These are phyloP conservation scores for Leptothorax acervorum DNA, from an alignment of 2,888 invertebrate genomes.

Conservation along the genomic window DNA sequence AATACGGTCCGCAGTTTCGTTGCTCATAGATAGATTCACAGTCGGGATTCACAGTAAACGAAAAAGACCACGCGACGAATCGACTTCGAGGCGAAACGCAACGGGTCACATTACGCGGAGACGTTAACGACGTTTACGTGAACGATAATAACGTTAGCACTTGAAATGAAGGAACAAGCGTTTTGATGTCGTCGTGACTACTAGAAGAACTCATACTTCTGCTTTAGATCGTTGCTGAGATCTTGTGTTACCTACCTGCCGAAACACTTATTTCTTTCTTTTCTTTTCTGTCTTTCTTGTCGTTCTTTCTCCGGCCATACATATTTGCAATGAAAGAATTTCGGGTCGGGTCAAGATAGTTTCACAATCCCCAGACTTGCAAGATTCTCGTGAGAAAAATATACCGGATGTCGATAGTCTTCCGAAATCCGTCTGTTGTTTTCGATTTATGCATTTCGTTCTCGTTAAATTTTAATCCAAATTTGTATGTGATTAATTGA, in stretches of 20 bases:
- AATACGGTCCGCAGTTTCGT: conserved; percentile 9
- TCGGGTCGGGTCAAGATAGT: conserved; percentile 59
- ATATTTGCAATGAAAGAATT: conserved; percentile 46
- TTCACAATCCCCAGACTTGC: conserved; percentile 10
- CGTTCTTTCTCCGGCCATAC: conserved; percentile 17
- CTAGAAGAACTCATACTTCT: conserved; percentile 73
- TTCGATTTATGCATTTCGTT: background rate
- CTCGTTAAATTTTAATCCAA: background rate
- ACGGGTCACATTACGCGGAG: conserved; percentile 9
- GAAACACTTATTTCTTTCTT: conserved; percentile 33
- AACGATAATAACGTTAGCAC: conserved; percentile 51
- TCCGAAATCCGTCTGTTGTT: conserved; percentile 21
- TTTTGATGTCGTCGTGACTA: conserved; percentile 72
- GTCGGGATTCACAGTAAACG: background rate
- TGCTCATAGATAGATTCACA: conserved; percentile 15
- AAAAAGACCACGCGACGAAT: background rate
- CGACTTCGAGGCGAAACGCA: conserved; percentile 1
- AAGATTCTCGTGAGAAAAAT: conserved; percentile 23
- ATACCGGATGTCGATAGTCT: conserved; percentile 3
- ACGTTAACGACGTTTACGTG: background rate
- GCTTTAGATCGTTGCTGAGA: conserved; percentile 69
- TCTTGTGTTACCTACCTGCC: conserved; percentile 79
- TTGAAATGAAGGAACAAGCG: conserved; percentile 72
- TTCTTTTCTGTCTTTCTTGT: conserved; percentile 12
- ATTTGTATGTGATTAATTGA: background rate